Conservation (phyloP, 2,888 invertebrate species). For the Ceriagrion tenellum region DNA sequence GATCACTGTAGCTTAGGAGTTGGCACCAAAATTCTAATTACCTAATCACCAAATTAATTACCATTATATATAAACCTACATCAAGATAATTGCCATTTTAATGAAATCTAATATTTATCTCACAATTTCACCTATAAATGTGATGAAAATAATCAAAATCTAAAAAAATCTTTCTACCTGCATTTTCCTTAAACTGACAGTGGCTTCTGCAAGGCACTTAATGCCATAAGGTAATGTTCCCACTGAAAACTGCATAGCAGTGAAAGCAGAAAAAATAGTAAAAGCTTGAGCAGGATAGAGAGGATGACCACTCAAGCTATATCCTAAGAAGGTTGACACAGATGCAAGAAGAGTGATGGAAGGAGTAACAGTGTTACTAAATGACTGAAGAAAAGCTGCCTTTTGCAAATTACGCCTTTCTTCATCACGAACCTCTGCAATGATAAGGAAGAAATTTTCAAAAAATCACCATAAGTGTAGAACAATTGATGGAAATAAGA, state of each 20-base stretch:
- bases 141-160: neutral
- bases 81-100: no score
- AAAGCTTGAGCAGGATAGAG: constrained; percentile 75
- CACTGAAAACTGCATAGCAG: constrained; percentile 78
- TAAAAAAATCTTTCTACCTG: constrained; percentile 72
- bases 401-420: constrained; percentile 76
- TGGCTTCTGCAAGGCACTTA: constrained; percentile 75
- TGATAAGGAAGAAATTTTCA: neutral
- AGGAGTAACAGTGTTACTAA: constrained; percentile 76
- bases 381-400: constrained; percentile 77
- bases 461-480: neutral
- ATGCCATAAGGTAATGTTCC: constrained; percentile 77
- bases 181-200: constrained; percentile 75
- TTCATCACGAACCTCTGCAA: constrained; percentile 74
- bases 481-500: no score
- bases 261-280: constrained; percentile 77
- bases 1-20: no score
- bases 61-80: no score
- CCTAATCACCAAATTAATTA: no score
- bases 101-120: no score
- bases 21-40: no score
- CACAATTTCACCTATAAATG: no score
- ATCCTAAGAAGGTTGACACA: constrained; percentile 76
- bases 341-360: constrained; percentile 77
- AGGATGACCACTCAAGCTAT: constrained; percentile 74